Conservation (phyloP, 2,888 invertebrate species). For the Eremobia ochroleuca region DNA sequence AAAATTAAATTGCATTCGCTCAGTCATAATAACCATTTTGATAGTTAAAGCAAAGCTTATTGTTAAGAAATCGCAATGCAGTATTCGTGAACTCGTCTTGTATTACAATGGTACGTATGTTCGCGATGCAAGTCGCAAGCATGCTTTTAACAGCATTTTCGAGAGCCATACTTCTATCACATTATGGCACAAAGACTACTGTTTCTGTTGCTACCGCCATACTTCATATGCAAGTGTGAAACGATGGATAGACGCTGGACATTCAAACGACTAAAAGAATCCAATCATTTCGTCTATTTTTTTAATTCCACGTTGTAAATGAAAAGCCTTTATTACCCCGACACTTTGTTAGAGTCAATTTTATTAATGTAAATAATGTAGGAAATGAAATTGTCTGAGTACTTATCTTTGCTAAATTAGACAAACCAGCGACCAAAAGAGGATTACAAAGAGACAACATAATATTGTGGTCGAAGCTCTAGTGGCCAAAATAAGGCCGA, state of each 20-base stretch:
- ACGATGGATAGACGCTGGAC: not conserved
- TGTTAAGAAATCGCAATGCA: slow-evolving; percentile 69
- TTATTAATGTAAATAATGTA: not conserved
- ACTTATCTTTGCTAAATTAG: slow-evolving; percentile 14
- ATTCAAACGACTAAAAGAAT: not conserved
- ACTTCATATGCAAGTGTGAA: slow-evolving; percentile 5
- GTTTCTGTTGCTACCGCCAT: slow-evolving; percentile 14
- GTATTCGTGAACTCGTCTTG: slow-evolving; percentile 62
- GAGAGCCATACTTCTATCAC: slow-evolving; percentile 38
- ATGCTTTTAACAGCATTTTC: slow-evolving; percentile 40
- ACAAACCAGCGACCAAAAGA: slow-evolving; percentile 5
- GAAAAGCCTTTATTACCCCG: not conserved
- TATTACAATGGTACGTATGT: slow-evolving; percentile 45
- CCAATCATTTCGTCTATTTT: not conserved
- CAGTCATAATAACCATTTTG: slow-evolving; percentile 16
- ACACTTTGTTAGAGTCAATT: not conserved
- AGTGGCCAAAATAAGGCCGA: slow-evolving; percentile 6
- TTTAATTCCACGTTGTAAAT: not conserved
- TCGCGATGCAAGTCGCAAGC: slow-evolving; percentile 60
- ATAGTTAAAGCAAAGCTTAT: slow-evolving; percentile 38
- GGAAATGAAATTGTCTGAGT: not conserved
- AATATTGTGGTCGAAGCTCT: not conserved
- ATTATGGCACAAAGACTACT: slow-evolving; percentile 29
- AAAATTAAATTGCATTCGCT: slow-evolving; percentile 36
- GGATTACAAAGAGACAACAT: slow-evolving; percentile 16